phyloP scores from a whole-genome alignment of 1,140 invertebrate species.

The Copidosoma floridanum region DNA sequence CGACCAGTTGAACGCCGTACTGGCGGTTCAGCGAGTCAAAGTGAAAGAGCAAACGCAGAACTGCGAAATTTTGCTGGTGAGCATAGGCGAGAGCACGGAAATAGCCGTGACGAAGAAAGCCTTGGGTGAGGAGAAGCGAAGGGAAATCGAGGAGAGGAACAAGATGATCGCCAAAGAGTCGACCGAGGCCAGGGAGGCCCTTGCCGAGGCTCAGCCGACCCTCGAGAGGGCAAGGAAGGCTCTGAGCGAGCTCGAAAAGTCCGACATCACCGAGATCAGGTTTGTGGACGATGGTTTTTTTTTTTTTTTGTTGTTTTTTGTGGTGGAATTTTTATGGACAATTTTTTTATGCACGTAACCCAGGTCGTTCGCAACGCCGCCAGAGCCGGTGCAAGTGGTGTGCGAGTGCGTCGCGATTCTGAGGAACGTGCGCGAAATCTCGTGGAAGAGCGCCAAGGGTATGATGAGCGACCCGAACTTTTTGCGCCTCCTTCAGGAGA shows the following conservation, averaged over 20 bases:
- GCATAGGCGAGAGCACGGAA: slow-evolving; percentile 65
- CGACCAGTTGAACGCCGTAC: slow-evolving; percentile 69
- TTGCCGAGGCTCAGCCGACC: slow-evolving; percentile 77
- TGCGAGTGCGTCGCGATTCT: slow-evolving; percentile 86
- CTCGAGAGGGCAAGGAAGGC: slow-evolving; percentile 77
- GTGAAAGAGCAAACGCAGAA: slow-evolving; percentile 73
- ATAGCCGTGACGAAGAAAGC: slow-evolving; percentile 73
- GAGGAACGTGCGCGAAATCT: slow-evolving; percentile 77
- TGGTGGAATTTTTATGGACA: no score
- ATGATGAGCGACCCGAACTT: slow-evolving; percentile 91
- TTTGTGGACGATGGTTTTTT: slow-evolving; percentile 31
- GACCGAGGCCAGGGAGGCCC: slow-evolving; percentile 73
- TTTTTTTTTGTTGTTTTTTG: neutral
- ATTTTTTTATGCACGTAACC: no score
- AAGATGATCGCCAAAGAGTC: slow-evolving; percentile 77
- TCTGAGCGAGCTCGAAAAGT: slow-evolving; percentile 78
- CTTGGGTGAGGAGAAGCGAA: slow-evolving; percentile 71
- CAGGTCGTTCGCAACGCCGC: slow-evolving; percentile 85
- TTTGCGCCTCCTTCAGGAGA: slow-evolving; percentile 73
- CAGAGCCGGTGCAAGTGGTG: slow-evolving; percentile 80
- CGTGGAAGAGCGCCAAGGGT: slow-evolving; percentile 84
- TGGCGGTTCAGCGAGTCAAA: slow-evolving; percentile 74
- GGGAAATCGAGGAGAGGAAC: slow-evolving; percentile 77
- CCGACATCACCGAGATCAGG: slow-evolving; percentile 88
- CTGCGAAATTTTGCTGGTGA: slow-evolving; percentile 69